phyloP scores from a whole-genome alignment of 2,797 vertebrate species.

The Urosaurus nigricauda region DNA sequence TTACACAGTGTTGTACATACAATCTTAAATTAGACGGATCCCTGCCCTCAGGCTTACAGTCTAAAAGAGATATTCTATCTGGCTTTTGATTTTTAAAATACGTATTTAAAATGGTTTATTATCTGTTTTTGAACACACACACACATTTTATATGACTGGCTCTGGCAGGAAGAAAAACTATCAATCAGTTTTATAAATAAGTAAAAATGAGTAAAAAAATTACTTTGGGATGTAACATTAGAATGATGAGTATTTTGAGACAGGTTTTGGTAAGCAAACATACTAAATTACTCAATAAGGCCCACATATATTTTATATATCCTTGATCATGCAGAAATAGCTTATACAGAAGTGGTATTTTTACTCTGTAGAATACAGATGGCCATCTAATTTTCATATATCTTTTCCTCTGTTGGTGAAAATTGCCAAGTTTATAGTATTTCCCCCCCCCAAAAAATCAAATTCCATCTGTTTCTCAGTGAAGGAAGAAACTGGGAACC shows the following conservation, averaged over 20 bases:
- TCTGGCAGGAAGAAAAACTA: too few species aligned
- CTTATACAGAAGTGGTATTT: background rate
- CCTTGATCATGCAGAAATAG: background rate
- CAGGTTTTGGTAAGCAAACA: background rate
- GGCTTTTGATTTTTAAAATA: too few species aligned
- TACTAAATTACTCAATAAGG: background rate
- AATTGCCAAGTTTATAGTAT: background rate
- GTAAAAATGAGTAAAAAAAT: background rate
- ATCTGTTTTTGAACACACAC: too few species aligned
- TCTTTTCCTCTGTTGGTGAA: background rate
- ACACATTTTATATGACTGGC: too few species aligned
- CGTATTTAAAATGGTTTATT: too few species aligned
- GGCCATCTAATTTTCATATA: background rate
- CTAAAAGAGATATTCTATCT: too few species aligned
- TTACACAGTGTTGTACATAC: too few species aligned
- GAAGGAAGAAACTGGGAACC: background rate
- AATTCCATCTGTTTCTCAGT: slow-evolving; percentile 19
- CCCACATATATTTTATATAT: background rate
- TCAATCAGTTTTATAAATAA: too few species aligned
- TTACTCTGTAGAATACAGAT: background rate
- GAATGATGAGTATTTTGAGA: background rate
- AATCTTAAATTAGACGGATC: too few species aligned
- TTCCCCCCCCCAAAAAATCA: background rate
- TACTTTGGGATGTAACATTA: background rate
- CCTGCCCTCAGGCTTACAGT: too few species aligned